Conservation (phyloP, 2,888 invertebrate genomes). For the Drosophila recens region DNA sequence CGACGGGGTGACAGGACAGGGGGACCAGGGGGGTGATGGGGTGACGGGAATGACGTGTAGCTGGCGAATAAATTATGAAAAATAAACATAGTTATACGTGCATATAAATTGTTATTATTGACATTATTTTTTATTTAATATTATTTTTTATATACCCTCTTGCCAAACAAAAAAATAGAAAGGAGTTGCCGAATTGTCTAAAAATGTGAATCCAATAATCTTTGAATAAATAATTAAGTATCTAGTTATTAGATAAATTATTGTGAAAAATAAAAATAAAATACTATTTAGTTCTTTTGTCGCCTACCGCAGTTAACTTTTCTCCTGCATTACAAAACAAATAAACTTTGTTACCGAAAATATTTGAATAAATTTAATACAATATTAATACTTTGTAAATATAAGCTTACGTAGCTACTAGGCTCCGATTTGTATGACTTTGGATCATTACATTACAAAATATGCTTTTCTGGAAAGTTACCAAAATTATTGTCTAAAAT, state of each 20-base stretch:
- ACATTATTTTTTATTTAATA: constrained; percentile 27
- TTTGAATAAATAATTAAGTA: neutral
- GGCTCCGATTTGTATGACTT: too few species aligned
- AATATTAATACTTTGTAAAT: too few species aligned
- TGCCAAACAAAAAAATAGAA: neutral
- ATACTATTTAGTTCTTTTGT: too few species aligned
- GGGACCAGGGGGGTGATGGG: too few species aligned
- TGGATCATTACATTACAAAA: too few species aligned
- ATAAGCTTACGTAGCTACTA: too few species aligned
- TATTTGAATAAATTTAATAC: too few species aligned
- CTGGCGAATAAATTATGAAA: constrained; percentile 49
- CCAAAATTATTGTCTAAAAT: too few species aligned
- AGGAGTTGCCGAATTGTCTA: neutral
- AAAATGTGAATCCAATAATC: neutral
- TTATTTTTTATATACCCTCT: constrained; percentile 16
- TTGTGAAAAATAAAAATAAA: neutral
- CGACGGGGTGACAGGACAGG: neutral
- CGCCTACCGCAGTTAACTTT: too few species aligned
- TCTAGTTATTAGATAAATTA: neutral
- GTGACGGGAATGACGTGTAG: neutral
- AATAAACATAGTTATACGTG: constrained; percentile 45
- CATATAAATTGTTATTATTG: constrained; percentile 54
- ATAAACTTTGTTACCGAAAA: too few species aligned
- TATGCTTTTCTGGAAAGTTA: too few species aligned
- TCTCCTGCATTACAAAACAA: too few species aligned